Base-by-base conservation (phyloP, 2,797 vertebrate genomes). In the Sphaeramia orbicularis region DNA sequence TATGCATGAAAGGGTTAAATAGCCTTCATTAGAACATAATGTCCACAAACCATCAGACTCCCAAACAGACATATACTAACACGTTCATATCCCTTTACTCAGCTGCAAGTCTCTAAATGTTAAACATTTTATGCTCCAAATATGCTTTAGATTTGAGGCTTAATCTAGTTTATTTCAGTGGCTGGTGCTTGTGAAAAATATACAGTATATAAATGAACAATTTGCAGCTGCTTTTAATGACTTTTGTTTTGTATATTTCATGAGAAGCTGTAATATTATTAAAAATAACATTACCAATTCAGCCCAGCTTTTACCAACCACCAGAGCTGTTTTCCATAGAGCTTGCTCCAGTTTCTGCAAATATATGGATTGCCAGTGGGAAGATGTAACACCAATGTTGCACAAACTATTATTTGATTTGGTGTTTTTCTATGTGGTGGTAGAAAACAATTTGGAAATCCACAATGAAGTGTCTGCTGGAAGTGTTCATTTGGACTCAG, bases 401-500 rank as follows among this genome's bases (percentile, higher is more conserved):
- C 69, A 48, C 37, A 60, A 71, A 42, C 58, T 73, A 52, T 78
- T 75, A 64, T 69, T 74, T 71, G 74, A 75, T 79, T 65, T 77
- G 43, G 56, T 62, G 38, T 63, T 75, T 66, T 64, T 21, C 48
- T 61, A 15, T 65, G 37, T 62, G 16, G 52, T 49, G 32, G 36
- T 51, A 58, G 47, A 54, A 72, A 65, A 62, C 56, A 66, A 69
- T 70, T 68, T 54, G 67, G 19, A 76, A 79, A 73, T 57, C 71
- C 59, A 76, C 50, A 19, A 57, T 36, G 58, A 49, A 79, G 70
- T 53, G 54, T 76, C 42, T 61, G 55, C 65, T 65, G 38, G 50
- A 32, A 65, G 73, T 80, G 59, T 84, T 87, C 49, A 78, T 84
- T 86, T 81, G 66, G 65, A 64, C 80, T 62, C 38, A 78, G 59